Evolutionary conservation across 2,113 vertebrate genomes (phyloP).

Genomic region (Corydoras sp.): DNA sequence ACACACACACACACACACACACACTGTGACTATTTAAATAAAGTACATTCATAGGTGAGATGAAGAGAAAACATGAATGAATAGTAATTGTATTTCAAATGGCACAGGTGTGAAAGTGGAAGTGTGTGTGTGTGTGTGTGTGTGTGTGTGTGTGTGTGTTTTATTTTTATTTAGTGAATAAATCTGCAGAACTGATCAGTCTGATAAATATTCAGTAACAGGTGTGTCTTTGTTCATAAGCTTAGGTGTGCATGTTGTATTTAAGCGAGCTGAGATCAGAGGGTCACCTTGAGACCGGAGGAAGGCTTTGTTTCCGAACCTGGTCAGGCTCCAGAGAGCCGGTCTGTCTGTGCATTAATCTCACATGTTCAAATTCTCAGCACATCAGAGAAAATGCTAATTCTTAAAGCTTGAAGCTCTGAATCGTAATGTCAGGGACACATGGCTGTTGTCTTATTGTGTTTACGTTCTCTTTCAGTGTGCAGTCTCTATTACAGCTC

Average conservation of each 20-base stretch:
- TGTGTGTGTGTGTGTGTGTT: constrained; percentile 8
- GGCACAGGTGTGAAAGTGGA: too few species aligned
- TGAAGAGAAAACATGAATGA: too few species aligned
- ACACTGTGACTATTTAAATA: not conserved
- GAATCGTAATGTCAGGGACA: too few species aligned
- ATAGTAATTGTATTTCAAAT: too few species aligned
- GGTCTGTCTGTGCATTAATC: not conserved
- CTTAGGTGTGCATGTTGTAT: constrained; percentile 30
- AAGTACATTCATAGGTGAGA: too few species aligned
- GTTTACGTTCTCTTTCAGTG: too few species aligned
- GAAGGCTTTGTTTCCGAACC: constrained; percentile 18
- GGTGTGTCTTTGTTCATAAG: constrained; percentile 50
- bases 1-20: constrained; percentile 10
- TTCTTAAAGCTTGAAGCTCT: too few species aligned
- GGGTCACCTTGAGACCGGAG: constrained; percentile 42
- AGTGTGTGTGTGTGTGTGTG: not conserved
- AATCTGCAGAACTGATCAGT: constrained; percentile 20
- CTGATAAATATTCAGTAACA: constrained; percentile 44
- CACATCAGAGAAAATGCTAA: too few species aligned
- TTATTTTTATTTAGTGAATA: constrained; percentile 22
- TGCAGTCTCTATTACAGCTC: not conserved
- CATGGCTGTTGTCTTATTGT: too few species aligned
- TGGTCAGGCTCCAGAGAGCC: not conserved
- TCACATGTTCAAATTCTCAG: not conserved
- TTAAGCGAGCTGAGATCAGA: constrained; percentile 13